Evolutionary conservation across 2,888 invertebrate species (phyloP), one percentile per base, ranked within the genome.

Genomic region (Pachliopta kotzebuea): DNA sequence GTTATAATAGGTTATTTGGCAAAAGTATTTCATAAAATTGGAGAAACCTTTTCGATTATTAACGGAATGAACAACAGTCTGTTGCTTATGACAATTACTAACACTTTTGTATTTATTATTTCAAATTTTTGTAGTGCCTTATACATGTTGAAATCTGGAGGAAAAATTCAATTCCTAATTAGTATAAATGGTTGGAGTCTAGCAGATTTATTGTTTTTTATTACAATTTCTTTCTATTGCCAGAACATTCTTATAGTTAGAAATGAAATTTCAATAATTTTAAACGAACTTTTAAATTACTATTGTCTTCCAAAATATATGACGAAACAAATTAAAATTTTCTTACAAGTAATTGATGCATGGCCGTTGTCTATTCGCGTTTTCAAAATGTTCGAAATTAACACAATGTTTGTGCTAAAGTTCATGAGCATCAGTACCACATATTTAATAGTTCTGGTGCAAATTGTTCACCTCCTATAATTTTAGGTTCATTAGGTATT

Each of bases 261-360:
- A 18, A 79, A 78, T n/a, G 68, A 72, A 3, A 84, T 83, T 0
- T 83, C 79, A 66, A 71, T 80, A 24, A 71, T 85, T 42, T 76
- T 86, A 1, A 87, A 86, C 65, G 80, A 86, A 66, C 62, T 87
- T 2, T 78, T 86, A 23, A 86, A 84, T 81, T 80, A 86, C 67
- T 86, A 87, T 56, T 75, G 78, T 20, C 73, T 85, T 4, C 85
- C 86, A 2, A 79, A 76, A 65, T 70, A 68, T 1, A 81, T 83
- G 76, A 73, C 85, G 55, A 70, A 79, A 3, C 84, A 86, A 71
- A 85, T 84, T 8, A 88, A 88, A 71, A 79, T 81, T 2, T 88
- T 88, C 59, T 79, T 85, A 79, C 80, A 84, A 54, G 61, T 86
- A 7, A 76, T 84, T n/a, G 81, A 85, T 26, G 80, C 83, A 0